phyloP scores from a whole-genome alignment of 2,888 invertebrate genomes.

The Aelia acuminata region DNA sequence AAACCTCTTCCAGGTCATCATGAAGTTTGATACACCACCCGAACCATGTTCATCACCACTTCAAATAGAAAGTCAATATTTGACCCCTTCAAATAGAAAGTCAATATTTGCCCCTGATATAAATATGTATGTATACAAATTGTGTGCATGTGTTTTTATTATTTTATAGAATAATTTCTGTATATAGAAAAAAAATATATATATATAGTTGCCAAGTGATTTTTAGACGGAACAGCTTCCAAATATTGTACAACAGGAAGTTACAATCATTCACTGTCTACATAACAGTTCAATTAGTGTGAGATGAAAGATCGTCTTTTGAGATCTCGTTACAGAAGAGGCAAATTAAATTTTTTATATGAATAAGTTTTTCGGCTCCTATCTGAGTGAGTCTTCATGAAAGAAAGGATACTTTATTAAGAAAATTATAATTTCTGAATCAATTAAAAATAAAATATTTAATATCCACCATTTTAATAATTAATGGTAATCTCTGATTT shows the following conservation, averaged over 20 bases:
- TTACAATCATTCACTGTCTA: conserved; percentile 6
- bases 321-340: not conserved
- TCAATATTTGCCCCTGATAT: too few relatives aligned
- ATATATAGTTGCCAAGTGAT: not conserved
- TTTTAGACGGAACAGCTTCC: not conserved
- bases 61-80: too few relatives aligned
- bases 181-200: too few relatives aligned
- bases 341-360: not conserved
- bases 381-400: not conserved
- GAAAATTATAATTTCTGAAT: not conserved
- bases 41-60: too few relatives aligned
- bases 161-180: too few relatives aligned
- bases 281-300: not conserved
- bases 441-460: not conserved
- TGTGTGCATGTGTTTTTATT: too few relatives aligned
- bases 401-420: not conserved
- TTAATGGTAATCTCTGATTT: not conserved
- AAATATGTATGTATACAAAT: too few relatives aligned
- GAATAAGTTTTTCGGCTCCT: not conserved
- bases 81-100: too few relatives aligned
- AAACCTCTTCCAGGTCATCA: too few relatives aligned
- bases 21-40: too few relatives aligned
- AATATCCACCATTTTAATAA: not conserved
- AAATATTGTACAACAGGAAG: not conserved
- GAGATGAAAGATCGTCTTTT: not conserved